These are phyloP conservation scores for Aradophagus sp. DNA, from an alignment of 1,140 invertebrate species.

Conservation along the genomic window DNA sequence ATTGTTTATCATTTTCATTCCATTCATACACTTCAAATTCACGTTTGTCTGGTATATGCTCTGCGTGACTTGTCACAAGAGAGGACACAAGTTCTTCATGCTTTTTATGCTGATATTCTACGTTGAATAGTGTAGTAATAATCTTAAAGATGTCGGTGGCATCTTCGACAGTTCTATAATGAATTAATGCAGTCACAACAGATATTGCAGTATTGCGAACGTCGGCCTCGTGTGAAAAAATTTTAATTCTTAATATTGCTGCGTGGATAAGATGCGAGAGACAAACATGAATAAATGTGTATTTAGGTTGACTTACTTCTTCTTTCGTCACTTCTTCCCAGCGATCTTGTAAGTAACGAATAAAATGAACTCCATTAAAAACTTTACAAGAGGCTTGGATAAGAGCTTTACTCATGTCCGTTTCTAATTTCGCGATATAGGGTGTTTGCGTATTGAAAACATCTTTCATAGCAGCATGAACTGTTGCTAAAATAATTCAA, in stretches of 20 bases:
- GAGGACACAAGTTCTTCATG: neutral
- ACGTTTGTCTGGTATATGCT: neutral
- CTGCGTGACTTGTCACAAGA: neutral
- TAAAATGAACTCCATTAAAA: conserved; percentile 13
- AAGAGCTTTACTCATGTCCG: conserved; percentile 14
- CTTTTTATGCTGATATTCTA: neutral
- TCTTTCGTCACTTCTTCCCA: conserved; percentile 6
- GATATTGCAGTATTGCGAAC: neutral
- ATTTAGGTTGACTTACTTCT: neutral
- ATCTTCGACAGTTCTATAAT: neutral
- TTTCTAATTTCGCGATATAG: conserved; percentile 13
- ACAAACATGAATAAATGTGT: conserved; percentile 4
- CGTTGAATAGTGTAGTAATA: neutral
- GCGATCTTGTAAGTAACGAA: conserved; percentile 9
- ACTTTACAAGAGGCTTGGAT: conserved; percentile 9
- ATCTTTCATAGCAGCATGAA: conserved; percentile 5
- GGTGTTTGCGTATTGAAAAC: neutral
- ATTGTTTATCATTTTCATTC: neutral
- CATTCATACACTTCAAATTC: neutral
- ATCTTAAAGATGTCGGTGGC: conserved; percentile 2
- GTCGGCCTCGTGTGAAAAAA: neutral
- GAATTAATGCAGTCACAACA: conserved; percentile 1
- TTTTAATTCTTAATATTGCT: conserved; percentile 5
- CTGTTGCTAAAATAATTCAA: conserved; percentile 1
- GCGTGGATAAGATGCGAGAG: conserved; percentile 17